Evolutionary conservation across 2,113 vertebrate genomes (phyloP), one percentile per base, ranked within the genome.

Genomic region (Indri indri): DNA sequence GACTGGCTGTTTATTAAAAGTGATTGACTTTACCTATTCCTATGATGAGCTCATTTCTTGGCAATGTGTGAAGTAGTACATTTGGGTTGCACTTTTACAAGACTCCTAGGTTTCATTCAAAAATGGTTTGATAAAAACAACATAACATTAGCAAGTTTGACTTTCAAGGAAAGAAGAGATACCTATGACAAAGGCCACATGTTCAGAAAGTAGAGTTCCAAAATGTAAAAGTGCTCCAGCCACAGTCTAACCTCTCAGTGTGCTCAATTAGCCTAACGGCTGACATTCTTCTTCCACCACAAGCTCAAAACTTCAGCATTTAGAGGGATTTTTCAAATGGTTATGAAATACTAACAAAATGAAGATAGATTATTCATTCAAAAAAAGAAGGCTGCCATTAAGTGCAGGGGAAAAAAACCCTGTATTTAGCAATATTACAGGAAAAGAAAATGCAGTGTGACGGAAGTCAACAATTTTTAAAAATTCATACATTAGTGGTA

Each of bases 151-250:
- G 42, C 34, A 86, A 77, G 63, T 11, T 93, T 68, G 52, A 70
- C 37, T 52, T 50, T 13, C 5, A 18, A 66, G 22, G 30, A n/a
- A 22, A 65, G 17, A 37, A 45, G 40, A 50, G 59, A 50, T 65
- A 20, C n/a, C 8, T 68, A 47, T 32, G 47, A 66, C 17, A 27
- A 88, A 77, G 5, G 12, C 37, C 57, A n/a, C 30, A 40, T 4
- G 13, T 42, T 66, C n/a, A 68, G 40, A 95, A n/a, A 47, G 40
- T 17, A 57, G 37, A 45, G 22, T 5, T 66, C 25, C 63, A 65
- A 5, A 7, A 27, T 57, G 16, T 2, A 20, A 18, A 8, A 63
- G 63, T 0, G 1, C 42, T 42, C 7, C 3, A 54, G 0, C 7
- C 37, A 45, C 13, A 74, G 68, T 16, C 52, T 13, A 0, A 2